Evolutionary conservation across 2,888 invertebrate genomes (phyloP), one percentile per base, ranked within the genome.

Genomic region (Eledone cirrhosa): DNA sequence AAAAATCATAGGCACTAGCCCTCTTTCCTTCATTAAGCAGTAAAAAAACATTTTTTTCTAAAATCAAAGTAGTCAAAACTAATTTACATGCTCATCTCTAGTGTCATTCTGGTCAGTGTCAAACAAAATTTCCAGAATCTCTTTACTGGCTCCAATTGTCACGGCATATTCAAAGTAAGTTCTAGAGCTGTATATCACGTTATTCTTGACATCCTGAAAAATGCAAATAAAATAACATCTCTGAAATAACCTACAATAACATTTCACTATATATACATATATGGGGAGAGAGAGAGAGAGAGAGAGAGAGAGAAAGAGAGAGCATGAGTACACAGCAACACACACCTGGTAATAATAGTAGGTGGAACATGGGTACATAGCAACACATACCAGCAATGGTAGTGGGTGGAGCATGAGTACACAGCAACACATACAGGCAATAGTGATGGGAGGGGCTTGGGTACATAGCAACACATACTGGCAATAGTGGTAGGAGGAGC

Each of bases 121-220:
- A n/a, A 84, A 78, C 14, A 83, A 80, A 16, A 80, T 80, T 69
- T 85, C 84, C 13, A 87, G 48, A 2, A 84, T 84, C 74, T 86
- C 85, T 77, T 83, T 83, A 47, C 82, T 83, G 24, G 84, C 82
- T 7, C 86, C 86, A 67, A 81, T 72, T 65, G 80, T 78, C 48
- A 86, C 65, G 29, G 85, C 84, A 80, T 82, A 81, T 24, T 80
- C 67, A 31, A 81, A 67, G 72, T 80, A 80, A 0, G 67, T 65
- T 14, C 31, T 31, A 72, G 72, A 31, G 4, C n/a, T 5, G 16
- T 79, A 79, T 63, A 81, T 65, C 47, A 48, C 74, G 16, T 79
- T 78, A 41, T 77, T 75, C 67, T 67, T 59, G 24, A 81, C 76
- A 33, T 80, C 85, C 82, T 81, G 24, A 22, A 77, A 47, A 79